Percentiles rank a stretch among this genome's conserved stretches.
phyloP scores from a whole-genome alignment of 2,113 vertebrate species.

The Lampris megalopsis region DNA sequence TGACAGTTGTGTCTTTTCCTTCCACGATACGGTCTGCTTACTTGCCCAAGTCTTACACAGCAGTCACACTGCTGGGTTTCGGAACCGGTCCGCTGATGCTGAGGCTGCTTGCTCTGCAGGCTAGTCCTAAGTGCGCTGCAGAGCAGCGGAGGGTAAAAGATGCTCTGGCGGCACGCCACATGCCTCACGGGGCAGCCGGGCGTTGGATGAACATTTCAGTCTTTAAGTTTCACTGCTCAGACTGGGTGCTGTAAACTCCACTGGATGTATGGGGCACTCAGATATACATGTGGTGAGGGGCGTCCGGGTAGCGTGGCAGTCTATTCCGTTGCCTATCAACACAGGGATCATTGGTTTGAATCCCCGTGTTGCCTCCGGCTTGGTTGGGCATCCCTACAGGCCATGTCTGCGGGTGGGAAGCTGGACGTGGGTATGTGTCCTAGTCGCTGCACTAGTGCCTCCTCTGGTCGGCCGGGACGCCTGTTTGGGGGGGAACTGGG shows the following conservation, averaged over 20 bases:
- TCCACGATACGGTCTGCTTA: not conserved
- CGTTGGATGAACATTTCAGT: not conserved
- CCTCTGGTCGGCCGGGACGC: no score
- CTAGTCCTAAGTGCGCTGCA: conserved; percentile 31
- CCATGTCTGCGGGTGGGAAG: no score
- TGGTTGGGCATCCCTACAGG: no score
- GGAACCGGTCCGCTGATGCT: conserved; percentile 9
- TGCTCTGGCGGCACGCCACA: not conserved
- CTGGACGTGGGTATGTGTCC: no score
- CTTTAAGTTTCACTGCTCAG: conserved; percentile 2
- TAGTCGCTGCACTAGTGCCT: no score
- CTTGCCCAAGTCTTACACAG: conserved; percentile 13
- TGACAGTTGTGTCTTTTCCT: no score
- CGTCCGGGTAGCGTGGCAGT: no score
- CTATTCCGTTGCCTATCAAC: no score
- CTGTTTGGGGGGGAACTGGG: no score
- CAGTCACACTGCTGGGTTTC: conserved; percentile 20
- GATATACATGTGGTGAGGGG: conserved; percentile 37
- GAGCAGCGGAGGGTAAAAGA: conserved; percentile 18
- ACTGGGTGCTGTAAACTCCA: conserved; percentile 3
- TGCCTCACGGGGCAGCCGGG: not conserved
- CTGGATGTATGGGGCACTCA: conserved; percentile 31
- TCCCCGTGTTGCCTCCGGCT: no score
- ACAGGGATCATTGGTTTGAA: no score
- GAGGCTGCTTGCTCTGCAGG: conserved; percentile 15